Evolutionary conservation across 2,888 invertebrate species (phyloP), one percentile per base, ranked within the genome.

Genomic region (Lycocerus yunnanus): DNA sequence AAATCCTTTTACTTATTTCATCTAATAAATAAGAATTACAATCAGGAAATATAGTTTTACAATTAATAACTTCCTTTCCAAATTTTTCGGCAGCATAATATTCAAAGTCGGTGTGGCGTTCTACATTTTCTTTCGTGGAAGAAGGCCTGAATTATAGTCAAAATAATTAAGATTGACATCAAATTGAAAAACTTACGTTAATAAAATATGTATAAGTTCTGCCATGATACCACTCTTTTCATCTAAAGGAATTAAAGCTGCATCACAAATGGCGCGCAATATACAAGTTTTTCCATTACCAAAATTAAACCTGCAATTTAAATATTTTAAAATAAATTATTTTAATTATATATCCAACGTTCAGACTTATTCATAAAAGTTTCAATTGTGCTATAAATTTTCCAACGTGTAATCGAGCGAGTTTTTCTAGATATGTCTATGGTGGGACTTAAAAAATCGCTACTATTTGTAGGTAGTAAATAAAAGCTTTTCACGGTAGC

Each of bases 201-300:
- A 89, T 82, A 94, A 85, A 81, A 93, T 90, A 87, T 93, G 93
- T 78, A 93, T 87, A 83, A 94, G 89, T 88, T 94, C 93, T 20
- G 92, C 92, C 74, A 94, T 88, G 82, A 94, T 88, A 6, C 93
- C 93, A 79, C 90, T 90, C 80, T 90, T 90, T 82, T 90, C 89
- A 79, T 89, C 90, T 82, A 94, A 90, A 68, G 93, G 93, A 76
- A 90, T 87, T 79, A 91, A 90, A 0, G 94, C 92, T 21, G 92
- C 90, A 85, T 95, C 94, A 84, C 95, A 95, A 84, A 95, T 93
- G 79, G 92, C 90, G 80, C 93, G 90, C 78, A 95, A 87, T 80
- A 95, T 85, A 86, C 95, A 95, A 58, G 91, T 90, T 78, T 92
- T 90, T 6, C 93, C 93, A 73, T 84, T 84, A 71, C 90, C 88